Evolutionary conservation across 2,888 invertebrate species (phyloP).

Genomic region (Coenonympha arcania): DNA sequence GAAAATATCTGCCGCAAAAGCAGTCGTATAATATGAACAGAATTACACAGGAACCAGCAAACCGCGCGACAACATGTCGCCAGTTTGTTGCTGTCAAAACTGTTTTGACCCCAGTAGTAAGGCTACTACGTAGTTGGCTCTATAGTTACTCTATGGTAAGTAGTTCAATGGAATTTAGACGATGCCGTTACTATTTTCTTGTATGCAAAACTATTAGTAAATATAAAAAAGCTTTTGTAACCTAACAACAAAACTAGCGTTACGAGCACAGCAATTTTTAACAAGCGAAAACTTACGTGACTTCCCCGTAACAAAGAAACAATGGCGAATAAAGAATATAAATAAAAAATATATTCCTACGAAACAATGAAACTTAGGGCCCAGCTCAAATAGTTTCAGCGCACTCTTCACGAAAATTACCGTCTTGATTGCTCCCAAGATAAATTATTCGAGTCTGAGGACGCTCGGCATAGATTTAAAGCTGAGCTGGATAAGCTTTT

Average conservation of each 20-base stretch:
- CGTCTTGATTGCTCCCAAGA: slow-evolving; percentile 65
- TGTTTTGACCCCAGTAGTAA: no score
- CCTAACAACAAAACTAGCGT: neutral
- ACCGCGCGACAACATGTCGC: no score
- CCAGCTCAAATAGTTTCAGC: slow-evolving; percentile 50
- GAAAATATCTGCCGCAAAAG: no score
- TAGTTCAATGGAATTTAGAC: no score
- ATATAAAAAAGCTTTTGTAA: neutral
- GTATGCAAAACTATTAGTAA: no score
- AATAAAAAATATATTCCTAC: slow-evolving; percentile 34
- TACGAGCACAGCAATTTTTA: slow-evolving; percentile 7
- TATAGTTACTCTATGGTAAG: no score
- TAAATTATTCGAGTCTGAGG: slow-evolving; percentile 62
- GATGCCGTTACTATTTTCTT: no score
- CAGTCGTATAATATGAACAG: no score
- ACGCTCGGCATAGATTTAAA: slow-evolving; percentile 30
- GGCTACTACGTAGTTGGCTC: no score
- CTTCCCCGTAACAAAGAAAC: slow-evolving; percentile 13
- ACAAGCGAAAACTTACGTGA: slow-evolving; percentile 15
- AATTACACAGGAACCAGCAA: no score
- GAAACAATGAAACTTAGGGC: slow-evolving; percentile 42
- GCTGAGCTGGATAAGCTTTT: slow-evolving; percentile 15
- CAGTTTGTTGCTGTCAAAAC: no score
- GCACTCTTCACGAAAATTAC: slow-evolving; percentile 61
- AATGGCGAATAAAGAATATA: slow-evolving; percentile 16